Base-by-base conservation (phyloP, 2,797 vertebrate species). In the Onychomys arenicola region DNA sequence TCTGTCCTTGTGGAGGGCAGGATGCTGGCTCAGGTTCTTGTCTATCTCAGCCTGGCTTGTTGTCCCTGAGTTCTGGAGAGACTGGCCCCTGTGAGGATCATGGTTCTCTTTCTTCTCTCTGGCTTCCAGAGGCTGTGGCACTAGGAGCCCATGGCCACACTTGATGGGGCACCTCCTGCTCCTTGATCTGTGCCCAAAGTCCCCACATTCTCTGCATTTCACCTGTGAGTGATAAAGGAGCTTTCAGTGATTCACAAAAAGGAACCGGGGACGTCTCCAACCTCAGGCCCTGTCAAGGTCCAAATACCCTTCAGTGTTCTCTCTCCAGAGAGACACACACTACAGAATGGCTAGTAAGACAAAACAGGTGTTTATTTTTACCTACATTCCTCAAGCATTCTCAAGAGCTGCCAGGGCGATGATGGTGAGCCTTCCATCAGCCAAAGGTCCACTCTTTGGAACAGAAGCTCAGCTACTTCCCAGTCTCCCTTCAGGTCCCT, bases 61-160 rank as follows among this genome's bases (percentile, higher is more conserved):
- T 9, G 5, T 0, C 8, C 0, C 10, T 0, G 7, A 2, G 8
- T 32, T 57, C 0, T 7, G 21, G 0, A 37, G 19, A 4, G 4
- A 17, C 25, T 2, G 37, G 3, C 12, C 4, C 19, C 29, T 19
- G 52, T 0, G 1, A 1, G 63, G 52, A 8, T 2, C 2, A 25
- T 29, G 9, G 16, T 92, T 93, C 75, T 95, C 93, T 57, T 96
- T 86, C 5, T 12, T 59, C 8, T 14, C 46, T 0, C 3, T 52
- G 1, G 23, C 1, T 11, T 21, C 14, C 5, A 71, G 12, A 40
- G n/a, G 19, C 25, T 77, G 59, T 14, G 43, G 32, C 0, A 0
- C 11, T 5, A n/a, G 6, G 2, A 52, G 40, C 6, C 3, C 61
- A 0, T 2, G 11, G 23, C 27, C 71, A 11, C 0, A 3, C 63